Base-by-base conservation (phyloP, 2,113 vertebrate species). In the Turdus rufiventris region DNA sequence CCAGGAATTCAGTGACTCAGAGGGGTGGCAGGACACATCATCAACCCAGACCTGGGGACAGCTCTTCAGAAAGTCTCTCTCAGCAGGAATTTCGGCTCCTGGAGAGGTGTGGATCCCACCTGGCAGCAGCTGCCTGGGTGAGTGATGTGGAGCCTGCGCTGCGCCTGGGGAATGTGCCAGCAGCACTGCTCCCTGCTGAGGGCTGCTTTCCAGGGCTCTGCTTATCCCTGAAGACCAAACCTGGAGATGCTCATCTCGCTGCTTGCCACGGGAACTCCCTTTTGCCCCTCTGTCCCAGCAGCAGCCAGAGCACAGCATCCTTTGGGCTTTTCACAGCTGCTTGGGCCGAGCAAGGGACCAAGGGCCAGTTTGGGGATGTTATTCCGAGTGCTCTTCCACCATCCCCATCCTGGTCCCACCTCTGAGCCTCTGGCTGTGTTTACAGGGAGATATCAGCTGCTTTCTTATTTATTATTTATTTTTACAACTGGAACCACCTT, bases 401-500 rank as follows among this genome's bases (percentile, higher is more conserved):
- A 67, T 54, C 19, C 67, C 57, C 77, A 29, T 29, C 67, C 58
- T 3, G 66, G 63, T 77, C 84, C 89, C 95, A 84, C 90, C 93
- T 97, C 96, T 54, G 73, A 93, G 86, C 18, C 31, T 67, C 16
- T 65, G 51, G 29, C 61, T 48, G 54, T 14, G 15, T 61, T 96
- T 83, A 70, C 77, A 65, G 82, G 63, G 79, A 77, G 71, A 57
- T 70, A 88, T 75, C 85, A 91, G 42, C 75, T 89, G 60, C 83
- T 96, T 93, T 83, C 72, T 90, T 97, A 96, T 97, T 97, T 97
- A 92, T 96, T 98, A 96, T 97, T 97, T 98, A 93, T 97, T 97
- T 91, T 95, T 95, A 96, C 89, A 95, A 93, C 94, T 88, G 97
- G 97, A 98, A 94, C 92, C 89, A 92, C 65, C 93, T 96, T 96